phyloP scores from a whole-genome alignment of 2,888 invertebrate species.

The Abscondita cerata region DNA sequence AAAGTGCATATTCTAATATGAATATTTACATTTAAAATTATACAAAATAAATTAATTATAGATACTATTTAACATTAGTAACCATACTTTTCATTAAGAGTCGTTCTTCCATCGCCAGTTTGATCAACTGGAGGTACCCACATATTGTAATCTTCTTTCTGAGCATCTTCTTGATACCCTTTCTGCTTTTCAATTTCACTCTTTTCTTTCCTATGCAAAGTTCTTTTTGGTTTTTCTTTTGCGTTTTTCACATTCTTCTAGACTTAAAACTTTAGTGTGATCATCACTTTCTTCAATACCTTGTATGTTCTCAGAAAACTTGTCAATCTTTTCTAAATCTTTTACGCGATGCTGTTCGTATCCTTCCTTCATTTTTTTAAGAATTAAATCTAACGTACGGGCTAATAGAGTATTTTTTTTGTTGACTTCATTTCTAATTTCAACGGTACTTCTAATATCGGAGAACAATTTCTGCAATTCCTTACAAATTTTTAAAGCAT shows the following conservation, averaged over 20 bases:
- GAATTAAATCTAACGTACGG: constrained; percentile 43
- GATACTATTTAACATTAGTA: constrained; percentile 62
- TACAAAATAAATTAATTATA: constrained; percentile 1
- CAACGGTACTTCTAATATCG: constrained; percentile 33
- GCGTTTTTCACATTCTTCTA: constrained; percentile 37
- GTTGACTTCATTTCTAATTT: constrained; percentile 9
- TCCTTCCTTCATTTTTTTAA: constrained; percentile 41
- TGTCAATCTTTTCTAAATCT: neutral
- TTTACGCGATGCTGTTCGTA: constrained; percentile 16
- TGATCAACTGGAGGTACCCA: constrained; percentile 82
- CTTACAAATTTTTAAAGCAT: constrained; percentile 31
- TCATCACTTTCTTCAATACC: constrained; percentile 12
- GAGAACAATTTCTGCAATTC: constrained; percentile 44
- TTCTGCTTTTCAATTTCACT: constrained; percentile 46
- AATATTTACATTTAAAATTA: too few relatives aligned
- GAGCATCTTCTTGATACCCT: constrained; percentile 59
- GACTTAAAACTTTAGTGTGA: constrained; percentile 23
- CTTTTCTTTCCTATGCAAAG: constrained; percentile 50
- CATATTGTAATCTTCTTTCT: constrained; percentile 71
- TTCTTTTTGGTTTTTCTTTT: constrained; percentile 51
- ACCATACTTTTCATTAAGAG: constrained; percentile 78
- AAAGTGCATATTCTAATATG: too few relatives aligned
- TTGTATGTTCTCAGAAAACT: neutral
- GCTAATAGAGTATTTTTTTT: constrained; percentile 41
- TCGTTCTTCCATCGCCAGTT: constrained; percentile 78